These are phyloP conservation scores for Dryocosmus kuriphilus DNA, from an alignment of 2,888 invertebrate species.

Conservation along the genomic window DNA sequence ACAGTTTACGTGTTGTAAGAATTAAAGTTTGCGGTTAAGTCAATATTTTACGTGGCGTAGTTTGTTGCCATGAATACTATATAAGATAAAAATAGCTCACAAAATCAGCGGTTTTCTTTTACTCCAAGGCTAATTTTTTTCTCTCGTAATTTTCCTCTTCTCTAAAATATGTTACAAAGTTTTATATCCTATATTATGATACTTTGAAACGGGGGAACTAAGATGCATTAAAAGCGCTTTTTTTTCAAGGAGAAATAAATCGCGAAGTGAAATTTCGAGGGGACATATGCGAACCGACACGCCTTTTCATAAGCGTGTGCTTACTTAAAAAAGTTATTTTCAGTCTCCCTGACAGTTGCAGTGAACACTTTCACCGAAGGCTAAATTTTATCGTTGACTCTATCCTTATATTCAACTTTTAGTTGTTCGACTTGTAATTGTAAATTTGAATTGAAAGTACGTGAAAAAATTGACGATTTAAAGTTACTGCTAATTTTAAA, in stretches of 20 bases:
- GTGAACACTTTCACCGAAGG: conserved; percentile 48
- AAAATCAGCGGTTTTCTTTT: neutral
- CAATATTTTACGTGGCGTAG: neutral
- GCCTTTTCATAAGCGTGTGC: neutral
- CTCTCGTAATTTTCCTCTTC: too few species aligned
- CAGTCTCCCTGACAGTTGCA: conserved; percentile 50
- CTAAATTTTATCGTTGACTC: conserved; percentile 29
- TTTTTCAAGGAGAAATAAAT: neutral
- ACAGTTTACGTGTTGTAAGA: neutral
- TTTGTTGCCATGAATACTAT: neutral
- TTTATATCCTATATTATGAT: neutral
- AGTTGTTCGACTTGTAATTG: neutral
- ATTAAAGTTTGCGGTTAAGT: neutral
- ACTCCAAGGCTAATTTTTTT: neutral
- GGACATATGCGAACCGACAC: conserved; percentile 39
- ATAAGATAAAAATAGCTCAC: conserved; percentile 1
- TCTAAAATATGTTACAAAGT: neutral
- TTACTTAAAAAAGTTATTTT: conserved; percentile 43
- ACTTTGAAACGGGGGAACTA: neutral
- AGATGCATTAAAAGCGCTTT: neutral
- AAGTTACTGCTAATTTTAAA: neutral
- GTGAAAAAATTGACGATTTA: neutral
- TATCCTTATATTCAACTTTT: conserved; percentile 17
- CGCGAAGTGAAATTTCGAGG: conserved; percentile 45
- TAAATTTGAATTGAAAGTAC: neutral